phyloP scores from a whole-genome alignment of 2,113 vertebrate genomes.

The Anser brachyrhynchus region DNA sequence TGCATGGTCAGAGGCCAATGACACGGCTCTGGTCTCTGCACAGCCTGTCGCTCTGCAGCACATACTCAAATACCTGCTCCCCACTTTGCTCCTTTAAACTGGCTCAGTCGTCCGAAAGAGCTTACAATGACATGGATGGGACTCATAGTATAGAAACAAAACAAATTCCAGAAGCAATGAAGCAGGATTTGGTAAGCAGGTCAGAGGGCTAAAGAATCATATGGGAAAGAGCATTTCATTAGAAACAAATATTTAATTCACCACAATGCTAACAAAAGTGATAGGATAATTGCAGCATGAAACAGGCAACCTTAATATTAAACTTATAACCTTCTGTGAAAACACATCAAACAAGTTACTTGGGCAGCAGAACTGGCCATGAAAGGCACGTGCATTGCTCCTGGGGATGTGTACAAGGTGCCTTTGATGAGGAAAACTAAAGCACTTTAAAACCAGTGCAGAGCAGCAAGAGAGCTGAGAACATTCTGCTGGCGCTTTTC shows the following conservation, averaged over 20 bases:
- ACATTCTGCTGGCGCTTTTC: not conserved
- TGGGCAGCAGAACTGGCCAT: not conserved
- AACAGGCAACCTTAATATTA: not conserved
- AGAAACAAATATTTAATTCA: not conserved
- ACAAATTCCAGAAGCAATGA: not conserved
- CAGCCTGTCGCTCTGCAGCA: not conserved
- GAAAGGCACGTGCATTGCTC: not conserved
- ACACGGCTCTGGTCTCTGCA: not conserved
- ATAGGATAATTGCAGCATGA: not conserved
- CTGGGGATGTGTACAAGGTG: not conserved
- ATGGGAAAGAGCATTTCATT: not conserved
- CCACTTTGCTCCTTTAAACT: not conserved
- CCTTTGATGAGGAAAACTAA: not conserved
- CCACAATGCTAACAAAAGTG: rapidly evolving
- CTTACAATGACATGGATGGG: not conserved
- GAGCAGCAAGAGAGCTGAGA: not conserved
- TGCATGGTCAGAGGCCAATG: rapidly evolving
- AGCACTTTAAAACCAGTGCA: not conserved
- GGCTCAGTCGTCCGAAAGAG: not conserved
- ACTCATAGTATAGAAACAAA: not conserved
- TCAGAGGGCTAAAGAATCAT: not conserved
- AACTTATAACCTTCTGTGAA: not conserved
- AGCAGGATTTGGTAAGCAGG: not conserved
- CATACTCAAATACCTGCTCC: not conserved
- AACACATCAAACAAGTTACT: not conserved